Conservation (phyloP, 2,797 vertebrate genomes). For the Presbytis comata region DNA sequence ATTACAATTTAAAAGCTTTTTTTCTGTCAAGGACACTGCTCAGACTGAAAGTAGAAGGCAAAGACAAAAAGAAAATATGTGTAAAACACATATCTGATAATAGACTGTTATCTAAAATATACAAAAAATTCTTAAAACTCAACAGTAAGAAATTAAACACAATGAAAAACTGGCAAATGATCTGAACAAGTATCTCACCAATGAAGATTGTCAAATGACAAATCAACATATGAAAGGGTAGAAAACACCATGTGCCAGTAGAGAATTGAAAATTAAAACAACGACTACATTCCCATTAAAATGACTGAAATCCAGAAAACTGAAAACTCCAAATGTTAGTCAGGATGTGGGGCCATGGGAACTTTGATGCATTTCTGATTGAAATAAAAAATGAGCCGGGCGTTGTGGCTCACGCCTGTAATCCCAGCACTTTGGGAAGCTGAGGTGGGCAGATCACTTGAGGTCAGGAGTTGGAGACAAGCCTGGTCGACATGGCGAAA, state of each 20-base stretch:
- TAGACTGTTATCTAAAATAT: neutral
- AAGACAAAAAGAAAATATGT: neutral
- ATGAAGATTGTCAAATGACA: neutral
- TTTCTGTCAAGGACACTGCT: neutral
- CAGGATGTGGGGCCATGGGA: neutral
- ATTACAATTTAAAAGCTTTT: neutral
- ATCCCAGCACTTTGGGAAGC: neutral
- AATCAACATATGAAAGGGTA: neutral
- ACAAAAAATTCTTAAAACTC: neutral
- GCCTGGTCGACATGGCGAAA: neutral
- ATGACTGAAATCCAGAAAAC: neutral
- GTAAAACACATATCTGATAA: neutral
- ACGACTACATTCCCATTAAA: neutral
- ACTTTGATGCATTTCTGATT: neutral
- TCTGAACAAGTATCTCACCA: neutral
- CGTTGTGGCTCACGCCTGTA: neutral
- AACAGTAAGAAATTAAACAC: neutral
- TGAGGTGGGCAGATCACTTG: neutral
- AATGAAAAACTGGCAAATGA: neutral
- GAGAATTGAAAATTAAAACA: neutral
- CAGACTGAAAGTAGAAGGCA: neutral
- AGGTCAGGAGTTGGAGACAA: neutral
- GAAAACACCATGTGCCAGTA: neutral
- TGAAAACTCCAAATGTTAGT: neutral
- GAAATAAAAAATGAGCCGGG: neutral